These are phyloP conservation scores for Drosophila algonquin DNA, from an alignment of 2,888 invertebrate genomes.

Conservation along the genomic window DNA sequence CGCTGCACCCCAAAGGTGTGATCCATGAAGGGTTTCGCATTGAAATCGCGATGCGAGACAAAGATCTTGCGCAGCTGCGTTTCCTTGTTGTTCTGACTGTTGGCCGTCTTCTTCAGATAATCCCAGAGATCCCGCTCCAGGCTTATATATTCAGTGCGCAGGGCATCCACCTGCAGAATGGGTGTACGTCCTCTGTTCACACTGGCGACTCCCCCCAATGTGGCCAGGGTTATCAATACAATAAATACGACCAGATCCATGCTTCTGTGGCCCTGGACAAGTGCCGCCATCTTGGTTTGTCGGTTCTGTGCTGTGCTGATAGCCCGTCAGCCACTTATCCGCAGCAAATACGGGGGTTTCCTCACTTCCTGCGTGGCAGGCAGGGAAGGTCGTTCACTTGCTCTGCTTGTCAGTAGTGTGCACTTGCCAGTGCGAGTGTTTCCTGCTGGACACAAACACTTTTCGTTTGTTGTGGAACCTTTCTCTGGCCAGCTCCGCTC, in stretches of 20 bases:
- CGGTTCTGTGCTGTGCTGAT: not conserved
- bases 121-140: slow-evolving; percentile 85
- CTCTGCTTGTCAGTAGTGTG: not conserved
- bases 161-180: slow-evolving; percentile 85
- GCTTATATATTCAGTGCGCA: slow-evolving; percentile 86
- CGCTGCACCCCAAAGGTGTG: slow-evolving; percentile 64
- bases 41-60: slow-evolving; percentile 80
- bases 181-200: slow-evolving; percentile 28
- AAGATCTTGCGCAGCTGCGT: slow-evolving; percentile 80
- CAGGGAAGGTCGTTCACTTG: not conserved
- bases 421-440: not conserved
- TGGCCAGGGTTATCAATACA: not conserved
- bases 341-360: not conserved
- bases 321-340: not conserved
- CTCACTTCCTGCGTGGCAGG: not conserved
- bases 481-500: slow-evolving; percentile 1
- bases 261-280: not conserved
- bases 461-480: not conserved
- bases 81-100: slow-evolving; percentile 68
- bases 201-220: not conserved
- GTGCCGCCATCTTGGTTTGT: not conserved
- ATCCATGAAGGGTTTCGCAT: slow-evolving; percentile 59
- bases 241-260: not conserved
- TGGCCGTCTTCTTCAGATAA: slow-evolving; percentile 72
- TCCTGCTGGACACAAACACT: not conserved